phyloP scores from a whole-genome alignment of 2,888 invertebrate species.

The Cotesia congregata region DNA sequence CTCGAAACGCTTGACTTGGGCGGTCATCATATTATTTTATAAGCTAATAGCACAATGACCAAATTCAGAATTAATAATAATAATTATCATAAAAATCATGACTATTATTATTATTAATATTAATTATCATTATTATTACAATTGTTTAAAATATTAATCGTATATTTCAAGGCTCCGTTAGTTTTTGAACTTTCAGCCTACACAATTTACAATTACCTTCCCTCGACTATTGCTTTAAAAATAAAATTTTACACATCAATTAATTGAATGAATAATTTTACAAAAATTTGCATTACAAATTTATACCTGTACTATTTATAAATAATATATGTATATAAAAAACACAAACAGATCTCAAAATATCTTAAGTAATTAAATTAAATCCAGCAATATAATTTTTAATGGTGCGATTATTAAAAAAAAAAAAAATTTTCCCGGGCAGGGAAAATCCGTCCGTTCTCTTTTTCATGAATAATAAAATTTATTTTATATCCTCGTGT shows the following conservation, averaged over 20 bases:
- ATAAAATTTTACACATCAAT: too few relatives aligned
- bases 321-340: too few relatives aligned
- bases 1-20: slow-evolving; percentile 16
- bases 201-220: slow-evolving; percentile 16
- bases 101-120: too few relatives aligned
- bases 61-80: slow-evolving; percentile 13
- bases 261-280: too few relatives aligned
- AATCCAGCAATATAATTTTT: too few relatives aligned
- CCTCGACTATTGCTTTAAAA: not conserved
- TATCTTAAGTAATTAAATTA: too few relatives aligned
- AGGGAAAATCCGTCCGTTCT: not conserved
- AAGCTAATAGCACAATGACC: slow-evolving; percentile 6
- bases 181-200: not conserved
- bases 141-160: slow-evolving; percentile 12
- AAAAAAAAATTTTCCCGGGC: not conserved
- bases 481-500: not conserved
- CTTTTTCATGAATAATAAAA: not conserved
- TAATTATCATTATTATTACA: not conserved
- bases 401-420: not conserved
- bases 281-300: not conserved
- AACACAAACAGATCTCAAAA: too few relatives aligned
- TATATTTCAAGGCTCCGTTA: slow-evolving; percentile 14
- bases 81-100: not conserved
- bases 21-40: slow-evolving; percentile 12
- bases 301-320: not conserved